Evolutionary conservation across 2,888 invertebrate genomes (phyloP), one percentile per base, ranked within the genome.

Genomic region (Aporophyla lueneburgensis): DNA sequence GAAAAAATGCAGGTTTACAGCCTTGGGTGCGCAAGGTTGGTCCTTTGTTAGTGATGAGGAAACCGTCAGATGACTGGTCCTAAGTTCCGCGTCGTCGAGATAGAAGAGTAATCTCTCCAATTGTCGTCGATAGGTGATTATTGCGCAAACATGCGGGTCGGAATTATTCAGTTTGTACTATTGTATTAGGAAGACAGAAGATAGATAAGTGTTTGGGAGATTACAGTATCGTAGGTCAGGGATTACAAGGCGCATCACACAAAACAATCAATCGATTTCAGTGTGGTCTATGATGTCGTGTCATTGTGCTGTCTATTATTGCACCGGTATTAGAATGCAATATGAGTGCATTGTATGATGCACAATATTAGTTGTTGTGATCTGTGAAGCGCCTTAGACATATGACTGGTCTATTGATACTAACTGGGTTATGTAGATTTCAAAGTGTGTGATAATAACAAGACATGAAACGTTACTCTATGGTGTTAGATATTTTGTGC

Each of bases 11-110:
- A 80, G 56, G 61, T n/a, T 24, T 43, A 7, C 54, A 69, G 65
- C 77, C 83, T 80, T 83, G 54, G 76, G 46, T 40, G n/a, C 51
- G 53, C 80, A 77, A 83, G 83, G 83, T 65, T 72, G 69, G 21
- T 61, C 40, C 77, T 83, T 83, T 83, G 83, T 83, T 83, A 40
- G 59, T 62, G 49, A 71, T 54, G 49, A 83, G 83, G 83, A 83
- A 83, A 56, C 70, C 16, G 59, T 27, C 65, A 49, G 61, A 33
- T 33, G 33, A 16, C 53, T 71, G 62, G 58, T 59, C 59, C 54
- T 54, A 1, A 69, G 83, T 83, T 83, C 83, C 83, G 83, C 65
- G 59, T 83, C 72, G 4, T 75, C 27, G 62, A 72, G 66, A 46
- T 80, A 51, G 51, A 71, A 70, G 54, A 54, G 27, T 74, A 63